Conservation (phyloP, 1,140 invertebrate species). For the Zaprionus gabonicus region DNA sequence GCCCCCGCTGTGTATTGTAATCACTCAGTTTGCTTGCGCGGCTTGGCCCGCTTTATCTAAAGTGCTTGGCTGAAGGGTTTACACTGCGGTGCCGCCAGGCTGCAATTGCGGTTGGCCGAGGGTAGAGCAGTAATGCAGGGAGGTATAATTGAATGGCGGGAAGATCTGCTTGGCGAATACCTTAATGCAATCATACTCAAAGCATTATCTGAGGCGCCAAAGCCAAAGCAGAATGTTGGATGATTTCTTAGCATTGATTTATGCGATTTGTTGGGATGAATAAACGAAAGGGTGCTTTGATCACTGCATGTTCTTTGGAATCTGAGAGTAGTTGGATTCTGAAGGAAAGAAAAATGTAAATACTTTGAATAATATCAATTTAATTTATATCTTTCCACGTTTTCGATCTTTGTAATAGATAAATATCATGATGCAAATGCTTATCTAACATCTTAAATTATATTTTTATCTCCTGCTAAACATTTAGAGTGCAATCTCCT, state of each 20-base stretch:
- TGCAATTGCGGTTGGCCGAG: not conserved
- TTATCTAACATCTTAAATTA: no score
- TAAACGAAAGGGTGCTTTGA: not conserved
- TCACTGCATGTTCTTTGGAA: no score
- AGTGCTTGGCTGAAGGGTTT: conserved; percentile 35
- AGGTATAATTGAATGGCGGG: not conserved
- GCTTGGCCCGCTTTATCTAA: conserved; percentile 34
- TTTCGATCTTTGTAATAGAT: no score
- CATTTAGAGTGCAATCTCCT: no score
- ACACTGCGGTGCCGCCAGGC: not conserved
- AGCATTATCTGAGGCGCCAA: not conserved
- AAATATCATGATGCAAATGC: no score
- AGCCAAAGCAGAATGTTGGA: not conserved
- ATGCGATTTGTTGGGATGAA: not conserved
- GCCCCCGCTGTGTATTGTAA: conserved; percentile 62
- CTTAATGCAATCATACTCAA: conserved; percentile 1
- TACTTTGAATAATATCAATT: not conserved
- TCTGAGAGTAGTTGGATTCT: no score
- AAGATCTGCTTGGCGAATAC: not conserved
- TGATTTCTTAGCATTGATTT: not conserved
- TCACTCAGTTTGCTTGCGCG: conserved; percentile 46
- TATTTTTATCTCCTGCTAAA: no score
- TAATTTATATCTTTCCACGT: no score
- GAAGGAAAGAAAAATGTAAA: no score
- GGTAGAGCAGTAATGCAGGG: not conserved